These are phyloP conservation scores for Apomyelois bistriatella DNA, from an alignment of 2,888 invertebrate genomes.

Conservation along the genomic window DNA sequence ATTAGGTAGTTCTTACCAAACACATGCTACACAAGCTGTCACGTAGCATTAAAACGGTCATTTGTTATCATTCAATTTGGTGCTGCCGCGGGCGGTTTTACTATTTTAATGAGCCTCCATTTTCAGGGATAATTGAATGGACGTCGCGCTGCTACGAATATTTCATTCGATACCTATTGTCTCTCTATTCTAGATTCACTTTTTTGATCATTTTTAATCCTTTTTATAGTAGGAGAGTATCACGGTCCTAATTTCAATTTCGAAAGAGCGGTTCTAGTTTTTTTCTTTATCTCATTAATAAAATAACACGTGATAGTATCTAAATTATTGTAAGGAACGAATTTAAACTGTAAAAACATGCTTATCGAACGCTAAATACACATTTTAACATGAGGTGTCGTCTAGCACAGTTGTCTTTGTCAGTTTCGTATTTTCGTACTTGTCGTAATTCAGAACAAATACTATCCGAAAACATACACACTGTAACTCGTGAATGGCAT, in stretches of 20 bases:
- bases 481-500: background rate
- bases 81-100: constrained; percentile 72
- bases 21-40: constrained; percentile 46
- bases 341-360: too few species aligned
- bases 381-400: background rate
- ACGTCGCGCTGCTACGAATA: constrained; percentile 63
- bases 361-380: background rate
- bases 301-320: too few species aligned
- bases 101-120: constrained; percentile 79
- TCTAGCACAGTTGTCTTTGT: background rate
- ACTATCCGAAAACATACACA: background rate
- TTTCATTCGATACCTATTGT: constrained; percentile 53
- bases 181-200: background rate
- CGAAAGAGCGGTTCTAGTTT: too few species aligned
- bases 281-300: too few species aligned
- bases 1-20: constrained; percentile 31
- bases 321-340: too few species aligned
- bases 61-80: constrained; percentile 79
- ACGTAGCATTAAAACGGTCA: constrained; percentile 67
- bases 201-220: background rate
- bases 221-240: background rate
- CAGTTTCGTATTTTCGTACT: background rate
- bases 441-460: background rate
- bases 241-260: too few species aligned
- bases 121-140: constrained; percentile 76